Conservation (phyloP, 1,140 invertebrate genomes). For the Drosophila ohnishii region DNA sequence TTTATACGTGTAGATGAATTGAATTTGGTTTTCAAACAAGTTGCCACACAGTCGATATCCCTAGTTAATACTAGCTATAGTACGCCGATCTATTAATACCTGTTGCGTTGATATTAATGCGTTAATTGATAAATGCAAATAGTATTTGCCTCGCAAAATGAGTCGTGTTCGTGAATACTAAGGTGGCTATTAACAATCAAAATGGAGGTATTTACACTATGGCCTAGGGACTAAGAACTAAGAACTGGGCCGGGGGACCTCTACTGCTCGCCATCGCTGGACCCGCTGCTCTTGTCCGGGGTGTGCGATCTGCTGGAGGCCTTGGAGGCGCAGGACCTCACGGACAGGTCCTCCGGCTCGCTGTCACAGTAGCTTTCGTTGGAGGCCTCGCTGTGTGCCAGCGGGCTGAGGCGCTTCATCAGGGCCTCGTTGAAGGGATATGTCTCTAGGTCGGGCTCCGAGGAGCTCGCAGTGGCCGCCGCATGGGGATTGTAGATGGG, state of each 20-base stretch:
- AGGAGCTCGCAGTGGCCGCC: conserved; percentile 5
- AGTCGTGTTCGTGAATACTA: conserved; percentile 32
- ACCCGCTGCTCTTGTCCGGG: conserved; percentile 62
- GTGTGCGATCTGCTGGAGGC: conserved; percentile 73
- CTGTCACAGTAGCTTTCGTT: conserved; percentile 77
- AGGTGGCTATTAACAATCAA: conserved; percentile 45
- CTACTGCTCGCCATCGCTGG: conserved; percentile 71
- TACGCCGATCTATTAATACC: conserved; percentile 54
- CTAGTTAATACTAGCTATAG: conserved; percentile 61
- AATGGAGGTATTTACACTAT: conserved; percentile 55
- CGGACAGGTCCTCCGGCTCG: conserved; percentile 81
- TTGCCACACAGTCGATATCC: conserved; percentile 62
- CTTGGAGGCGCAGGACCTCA: conserved; percentile 72
- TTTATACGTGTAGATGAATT: conserved; percentile 59
- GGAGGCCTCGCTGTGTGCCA: conserved; percentile 74
- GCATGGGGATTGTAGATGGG: conserved; percentile 18
- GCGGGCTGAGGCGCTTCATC: conserved; percentile 61
- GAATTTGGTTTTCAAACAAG: conserved; percentile 61
- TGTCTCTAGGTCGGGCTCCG: conserved; percentile 78
- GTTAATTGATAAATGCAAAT: conserved; percentile 51
- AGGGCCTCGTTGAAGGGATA: conserved; percentile 85
- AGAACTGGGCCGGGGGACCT: conserved; percentile 3
- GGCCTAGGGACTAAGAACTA: conserved; percentile 42
- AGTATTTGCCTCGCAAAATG: conserved; percentile 43
- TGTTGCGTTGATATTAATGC: conserved; percentile 49